Conservation (phyloP, 2,888 invertebrate species). For the Anaspis maculata region DNA sequence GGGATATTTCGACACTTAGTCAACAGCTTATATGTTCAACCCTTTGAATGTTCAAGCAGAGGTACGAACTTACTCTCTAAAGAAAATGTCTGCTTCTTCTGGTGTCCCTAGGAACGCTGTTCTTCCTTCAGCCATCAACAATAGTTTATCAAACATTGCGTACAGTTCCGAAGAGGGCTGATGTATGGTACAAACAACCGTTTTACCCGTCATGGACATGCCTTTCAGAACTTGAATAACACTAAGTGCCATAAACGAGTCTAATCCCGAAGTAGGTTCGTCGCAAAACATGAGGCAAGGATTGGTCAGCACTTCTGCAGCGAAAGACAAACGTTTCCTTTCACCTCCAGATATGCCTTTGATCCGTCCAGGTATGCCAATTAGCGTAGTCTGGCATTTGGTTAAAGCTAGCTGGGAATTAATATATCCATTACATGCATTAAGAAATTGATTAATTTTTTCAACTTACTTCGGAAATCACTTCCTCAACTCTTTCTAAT, state of each 20-base stretch:
- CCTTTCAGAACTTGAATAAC: conserved; percentile 76
- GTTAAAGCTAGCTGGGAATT: conserved; percentile 58
- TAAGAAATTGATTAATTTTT: too few species aligned
- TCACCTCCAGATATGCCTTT: conserved; percentile 96
- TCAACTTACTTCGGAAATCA: conserved; percentile 68
- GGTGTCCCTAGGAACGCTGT: conserved; percentile 82
- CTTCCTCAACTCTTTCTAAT: conserved; percentile 74
- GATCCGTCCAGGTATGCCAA: conserved; percentile 78
- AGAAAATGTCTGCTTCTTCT: conserved; percentile 69
- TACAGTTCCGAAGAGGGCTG: conserved; percentile 91
- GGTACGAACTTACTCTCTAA: conserved; percentile 62
- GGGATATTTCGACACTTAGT: too few species aligned
- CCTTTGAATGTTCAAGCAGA: too few species aligned
- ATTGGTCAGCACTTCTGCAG: conserved; percentile 93
- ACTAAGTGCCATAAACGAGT: conserved; percentile 94
- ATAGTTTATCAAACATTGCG: conserved; percentile 79
- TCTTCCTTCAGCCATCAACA: conserved; percentile 86
- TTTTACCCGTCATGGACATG: conserved; percentile 74
- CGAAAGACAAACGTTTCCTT: conserved; percentile 89
- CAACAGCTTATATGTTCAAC: too few species aligned
- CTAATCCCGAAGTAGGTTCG: conserved; percentile 93
- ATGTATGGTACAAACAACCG: conserved; percentile 87
- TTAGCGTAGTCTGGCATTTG: conserved; percentile 85
- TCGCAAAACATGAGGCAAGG: conserved; percentile 94
- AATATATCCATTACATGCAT: too few species aligned